These are phyloP conservation scores for Aphis craccivora DNA, from an alignment of 1,140 invertebrate species.

Conservation along the genomic window DNA sequence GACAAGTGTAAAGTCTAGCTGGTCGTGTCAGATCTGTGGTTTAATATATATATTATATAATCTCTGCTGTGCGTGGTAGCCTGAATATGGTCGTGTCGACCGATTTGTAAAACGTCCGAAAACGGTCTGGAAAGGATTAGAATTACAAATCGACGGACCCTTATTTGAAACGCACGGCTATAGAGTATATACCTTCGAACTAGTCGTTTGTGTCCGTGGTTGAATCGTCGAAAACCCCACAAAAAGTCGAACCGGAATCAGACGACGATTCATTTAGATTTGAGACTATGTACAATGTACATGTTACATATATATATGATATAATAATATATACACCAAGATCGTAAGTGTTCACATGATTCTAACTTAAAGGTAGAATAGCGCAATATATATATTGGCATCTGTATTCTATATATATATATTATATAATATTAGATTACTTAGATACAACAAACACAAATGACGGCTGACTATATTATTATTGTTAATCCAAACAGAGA, in stretches of 20 bases:
- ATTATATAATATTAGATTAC: not conserved
- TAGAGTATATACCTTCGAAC: no score
- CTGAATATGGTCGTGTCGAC: not conserved
- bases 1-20: not conserved
- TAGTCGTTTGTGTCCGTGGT: not conserved
- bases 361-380: not conserved
- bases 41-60: not conserved
- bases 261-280: not conserved
- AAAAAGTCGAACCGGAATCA: not conserved
- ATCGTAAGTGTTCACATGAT: not conserved
- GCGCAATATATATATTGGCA: no score
- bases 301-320: no score
- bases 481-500: not conserved
- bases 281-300: no score
- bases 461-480: not conserved
- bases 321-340: not conserved
- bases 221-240: not conserved
- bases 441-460: not conserved
- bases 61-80: not conserved
- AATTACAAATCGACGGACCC: not conserved
- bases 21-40: not conserved
- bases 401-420: no score
- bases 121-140: not conserved
- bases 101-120: constrained; percentile 9
- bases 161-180: not conserved